Conservation (phyloP, 2,888 invertebrate genomes). For the Orthosia gothica region DNA sequence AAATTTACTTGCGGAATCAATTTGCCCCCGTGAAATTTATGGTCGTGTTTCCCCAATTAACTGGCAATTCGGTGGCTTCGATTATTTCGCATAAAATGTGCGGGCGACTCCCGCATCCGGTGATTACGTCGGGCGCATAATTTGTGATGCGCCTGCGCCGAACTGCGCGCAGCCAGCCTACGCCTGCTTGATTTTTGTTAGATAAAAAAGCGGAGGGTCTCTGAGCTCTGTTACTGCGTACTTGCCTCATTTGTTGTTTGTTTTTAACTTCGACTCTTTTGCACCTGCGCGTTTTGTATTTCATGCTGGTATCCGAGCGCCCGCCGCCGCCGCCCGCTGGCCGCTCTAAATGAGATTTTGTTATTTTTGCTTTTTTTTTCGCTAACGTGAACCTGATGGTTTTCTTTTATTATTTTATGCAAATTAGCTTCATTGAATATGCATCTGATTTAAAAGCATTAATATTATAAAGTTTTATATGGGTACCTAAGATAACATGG, state of each 20-base stretch:
- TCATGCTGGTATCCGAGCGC: slow-evolving; percentile 74
- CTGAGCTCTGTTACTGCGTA: slow-evolving; percentile 70
- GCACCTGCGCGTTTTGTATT: slow-evolving; percentile 88
- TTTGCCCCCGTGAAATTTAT: slow-evolving; percentile 88
- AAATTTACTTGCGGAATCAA: slow-evolving; percentile 84
- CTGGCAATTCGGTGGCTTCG: slow-evolving; percentile 91
- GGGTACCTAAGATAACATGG: slow-evolving; percentile 45
- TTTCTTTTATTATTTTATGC: slow-evolving; percentile 72
- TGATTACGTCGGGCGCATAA: slow-evolving; percentile 89
- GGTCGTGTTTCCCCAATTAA: slow-evolving; percentile 89
- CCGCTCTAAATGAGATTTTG: slow-evolving; percentile 81
- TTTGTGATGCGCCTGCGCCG: slow-evolving; percentile 89
- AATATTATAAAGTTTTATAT: slow-evolving; percentile 50
- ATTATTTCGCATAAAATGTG: slow-evolving; percentile 90
- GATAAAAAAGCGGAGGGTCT: slow-evolving; percentile 82
- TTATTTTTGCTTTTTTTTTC: slow-evolving; percentile 74
- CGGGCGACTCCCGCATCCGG: slow-evolving; percentile 91
- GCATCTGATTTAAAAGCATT: slow-evolving; percentile 57
- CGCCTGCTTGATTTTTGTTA: slow-evolving; percentile 87
- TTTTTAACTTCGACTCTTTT: slow-evolving; percentile 84
- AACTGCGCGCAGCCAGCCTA: slow-evolving; percentile 76
- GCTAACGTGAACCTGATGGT: slow-evolving; percentile 68
- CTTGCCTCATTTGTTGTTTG: slow-evolving; percentile 84
- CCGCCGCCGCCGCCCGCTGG: slow-evolving; percentile 65
- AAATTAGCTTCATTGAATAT: slow-evolving; percentile 70